A percentile compares a stretch with the other conserved stretches of the same genome.
Evolutionary conservation across 2,797 vertebrate species (phyloP).

Genomic region (Mallotus villosus): DNA sequence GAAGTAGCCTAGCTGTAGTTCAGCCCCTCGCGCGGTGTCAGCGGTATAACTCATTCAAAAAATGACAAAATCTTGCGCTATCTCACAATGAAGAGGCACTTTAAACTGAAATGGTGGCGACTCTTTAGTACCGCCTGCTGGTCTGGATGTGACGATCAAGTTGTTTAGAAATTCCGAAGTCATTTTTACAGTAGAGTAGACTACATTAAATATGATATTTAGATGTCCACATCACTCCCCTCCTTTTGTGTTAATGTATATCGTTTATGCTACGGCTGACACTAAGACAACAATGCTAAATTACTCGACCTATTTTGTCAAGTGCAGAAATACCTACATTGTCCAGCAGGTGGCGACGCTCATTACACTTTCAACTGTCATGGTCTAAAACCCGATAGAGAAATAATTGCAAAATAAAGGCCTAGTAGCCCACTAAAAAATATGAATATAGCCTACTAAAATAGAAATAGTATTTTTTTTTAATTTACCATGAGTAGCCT

Average conservation of each 20-base stretch:
- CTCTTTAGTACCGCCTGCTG: constrained; percentile 72
- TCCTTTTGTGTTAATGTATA: neutral
- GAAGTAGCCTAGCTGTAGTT: constrained; percentile 59
- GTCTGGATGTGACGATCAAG: constrained; percentile 55
- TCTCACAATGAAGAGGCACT: constrained; percentile 15
- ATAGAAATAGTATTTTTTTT: too few relatives aligned
- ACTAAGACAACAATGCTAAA: neutral
- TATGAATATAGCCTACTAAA: too few relatives aligned
- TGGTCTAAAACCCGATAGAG: too few relatives aligned
- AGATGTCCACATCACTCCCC: too few relatives aligned
- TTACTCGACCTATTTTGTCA: neutral
- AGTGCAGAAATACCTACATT: constrained; percentile 1
- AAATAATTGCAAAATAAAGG: too few relatives aligned
- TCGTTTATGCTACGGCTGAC: neutral
- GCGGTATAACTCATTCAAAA: constrained; percentile 33
- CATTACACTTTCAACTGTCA: too few relatives aligned
- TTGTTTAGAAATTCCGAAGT: neutral
- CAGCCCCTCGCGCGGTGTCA: constrained; percentile 51
- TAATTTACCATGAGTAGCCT: too few relatives aligned
- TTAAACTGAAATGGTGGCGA: constrained; percentile 7
- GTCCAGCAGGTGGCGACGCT: neutral
- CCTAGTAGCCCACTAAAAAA: too few relatives aligned
- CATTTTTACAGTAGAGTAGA: neutral
- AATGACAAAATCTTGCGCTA: constrained; percentile 8
- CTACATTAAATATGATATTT: too few relatives aligned